Evolutionary conservation across 2,113 vertebrate species (phyloP), one percentile per base, ranked within the genome.

Genomic region (Rattus rattus): DNA sequence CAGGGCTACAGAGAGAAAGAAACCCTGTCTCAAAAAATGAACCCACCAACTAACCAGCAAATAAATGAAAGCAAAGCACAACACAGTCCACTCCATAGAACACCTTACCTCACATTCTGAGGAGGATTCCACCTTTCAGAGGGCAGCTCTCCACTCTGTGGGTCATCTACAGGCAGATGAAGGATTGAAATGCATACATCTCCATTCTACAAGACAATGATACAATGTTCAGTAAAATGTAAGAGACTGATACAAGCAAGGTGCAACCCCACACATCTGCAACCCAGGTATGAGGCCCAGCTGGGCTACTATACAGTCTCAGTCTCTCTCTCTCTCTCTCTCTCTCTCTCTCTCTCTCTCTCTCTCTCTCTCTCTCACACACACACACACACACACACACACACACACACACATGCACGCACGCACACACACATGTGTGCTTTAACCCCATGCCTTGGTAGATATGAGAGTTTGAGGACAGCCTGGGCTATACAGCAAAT

Each of bases 81-180:
- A 26, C 30, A 24, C 5, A 8, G 26, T 11, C 86, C 90, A 69
- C 49, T 94, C n/a, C 76, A 75, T 59, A 43, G 56, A 88, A 56
- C 5, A 56, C 95, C 43, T 97, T 99, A 99, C 99, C 99, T 99
- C 99, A 99, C 99, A 63, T 99, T 99, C 98, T 99, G 99, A 69
- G 99, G 99, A 96, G 99, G 99, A 98, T 99, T 99, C 99, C 99
- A 99, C 99, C 99, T 99, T 98, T 99, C 99, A 0, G 99, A 99
- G 1, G 99, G 99, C 94, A 99, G 98, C 97, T 99, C 99, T 97
- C 99, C 99, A 77, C 99, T 99, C 98, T 99, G 99, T 95, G 99
- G 99, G 97, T 99, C 99, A 97, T 99, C 99, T 96, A 99, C 99
- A 89, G 99, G 99, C 26, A 99, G 99, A 43, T 43, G 43, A 97